Conservation (phyloP, 2,888 invertebrate genomes). For the Latrodectus hesperus region DNA sequence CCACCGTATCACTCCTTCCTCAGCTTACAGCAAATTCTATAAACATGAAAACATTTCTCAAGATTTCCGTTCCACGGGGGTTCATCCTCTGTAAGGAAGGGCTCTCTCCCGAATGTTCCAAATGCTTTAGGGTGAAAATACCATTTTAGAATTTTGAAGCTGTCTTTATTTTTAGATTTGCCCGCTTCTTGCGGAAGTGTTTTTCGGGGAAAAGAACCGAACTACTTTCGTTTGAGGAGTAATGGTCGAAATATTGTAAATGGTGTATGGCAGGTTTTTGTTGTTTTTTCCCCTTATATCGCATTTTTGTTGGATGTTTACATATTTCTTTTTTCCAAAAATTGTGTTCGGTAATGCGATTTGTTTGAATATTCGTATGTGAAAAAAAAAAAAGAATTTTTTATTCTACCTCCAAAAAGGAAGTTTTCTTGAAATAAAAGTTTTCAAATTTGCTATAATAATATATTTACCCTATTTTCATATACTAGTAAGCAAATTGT, state of each 20-base stretch:
- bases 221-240: not conserved
- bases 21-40: constrained; percentile 11
- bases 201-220: not conserved
- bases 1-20: constrained; percentile 8
- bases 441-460: too few relatives aligned
- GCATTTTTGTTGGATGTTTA: not conserved
- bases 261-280: not conserved
- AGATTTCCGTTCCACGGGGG: constrained; percentile 6
- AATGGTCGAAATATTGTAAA: not conserved
- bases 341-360: too few relatives aligned
- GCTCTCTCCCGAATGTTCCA: not conserved
- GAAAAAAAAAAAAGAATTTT: too few relatives aligned
- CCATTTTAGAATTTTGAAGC: too few relatives aligned
- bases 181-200: not conserved
- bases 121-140: too few relatives aligned
- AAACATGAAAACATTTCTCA: constrained; percentile 24
- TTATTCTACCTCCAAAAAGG: too few relatives aligned
- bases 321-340: too few relatives aligned
- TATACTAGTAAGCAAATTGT: too few relatives aligned
- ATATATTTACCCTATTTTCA: too few relatives aligned
- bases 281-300: not conserved
- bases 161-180: not conserved
- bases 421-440: too few relatives aligned
- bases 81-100: constrained; percentile 25
- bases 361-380: too few relatives aligned